These are phyloP conservation scores for Lutjanus argentimaculatus DNA, from an alignment of 2,797 vertebrate species.

Conservation along the genomic window DNA sequence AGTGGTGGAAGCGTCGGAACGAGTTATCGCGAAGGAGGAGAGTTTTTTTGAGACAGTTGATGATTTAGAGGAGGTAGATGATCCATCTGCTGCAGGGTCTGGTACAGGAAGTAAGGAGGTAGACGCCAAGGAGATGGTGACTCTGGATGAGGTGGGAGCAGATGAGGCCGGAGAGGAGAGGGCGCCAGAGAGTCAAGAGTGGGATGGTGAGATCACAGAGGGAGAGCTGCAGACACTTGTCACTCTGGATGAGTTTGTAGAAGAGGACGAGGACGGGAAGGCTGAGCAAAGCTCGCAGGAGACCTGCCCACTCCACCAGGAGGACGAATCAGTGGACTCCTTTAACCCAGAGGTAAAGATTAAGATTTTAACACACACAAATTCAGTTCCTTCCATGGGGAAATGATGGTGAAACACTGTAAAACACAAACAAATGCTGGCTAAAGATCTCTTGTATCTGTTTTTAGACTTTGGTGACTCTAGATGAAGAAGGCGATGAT, in stretches of 20 bases:
- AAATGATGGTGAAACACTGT: neutral
- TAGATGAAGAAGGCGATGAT: conserved; percentile 86
- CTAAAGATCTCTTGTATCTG: neutral
- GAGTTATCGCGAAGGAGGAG: neutral
- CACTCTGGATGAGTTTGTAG: conserved; percentile 91
- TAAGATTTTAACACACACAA: neutral
- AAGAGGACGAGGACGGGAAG: conserved; percentile 82
- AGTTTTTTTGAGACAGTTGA: neutral
- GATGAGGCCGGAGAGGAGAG: conserved; percentile 62
- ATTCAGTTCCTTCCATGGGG: neutral
- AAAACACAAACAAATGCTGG: neutral
- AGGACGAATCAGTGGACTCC: conserved; percentile 54
- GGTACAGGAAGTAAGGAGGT: neutral
- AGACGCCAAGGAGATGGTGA: conserved; percentile 67
- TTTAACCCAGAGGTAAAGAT: conserved; percentile 76
- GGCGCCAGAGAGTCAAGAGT: conserved; percentile 33
- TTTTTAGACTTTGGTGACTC: conserved; percentile 77
- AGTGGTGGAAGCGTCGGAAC: neutral
- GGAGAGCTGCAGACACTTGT: conserved; percentile 83
- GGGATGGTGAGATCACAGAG: conserved; percentile 44
- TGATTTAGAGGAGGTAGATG: neutral
- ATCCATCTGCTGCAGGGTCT: neutral
- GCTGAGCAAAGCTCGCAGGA: conserved; percentile 26
- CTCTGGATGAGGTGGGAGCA: conserved; percentile 80
- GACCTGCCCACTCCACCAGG: conserved; percentile 31